Base-by-base conservation (phyloP, 2,797 vertebrate genomes). In the Bradypus variegatus region DNA sequence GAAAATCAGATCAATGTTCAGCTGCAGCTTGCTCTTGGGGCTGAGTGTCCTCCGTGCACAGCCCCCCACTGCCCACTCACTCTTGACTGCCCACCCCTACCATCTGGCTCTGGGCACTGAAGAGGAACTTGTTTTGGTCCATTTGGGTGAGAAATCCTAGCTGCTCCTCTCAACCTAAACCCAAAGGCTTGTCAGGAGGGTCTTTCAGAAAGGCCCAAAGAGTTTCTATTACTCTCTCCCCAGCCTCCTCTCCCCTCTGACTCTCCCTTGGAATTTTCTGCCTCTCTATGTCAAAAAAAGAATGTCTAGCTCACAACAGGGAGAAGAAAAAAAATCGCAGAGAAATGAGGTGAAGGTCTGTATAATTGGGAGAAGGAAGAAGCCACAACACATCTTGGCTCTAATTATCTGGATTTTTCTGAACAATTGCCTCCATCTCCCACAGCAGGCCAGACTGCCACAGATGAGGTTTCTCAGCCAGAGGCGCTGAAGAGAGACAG, bases 401-500 rank as follows among this genome's bases (percentile, higher is more conserved):
- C 90, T 95, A 94, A 96, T 96, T 96, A 96, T 93, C 92, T 93
- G 82, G 60, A 81, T 96, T 83, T 92, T 96, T 95, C 92, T 90
- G 88, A 96, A 94, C 94, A 96, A 95, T 96, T 92, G 91, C 90
- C 86, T 96, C 86, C 94, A 87, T 95, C 95, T 93, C 92, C 89
- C 81, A 95, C 80, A 93, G 72, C 91, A 92, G 80, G 90, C 90
- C 91, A 96, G 94, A 91, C 94, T 96, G 79, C 86, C 86, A 88
- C 12, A 89, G 93, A 92, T 91, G 91, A 95, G 93, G 88, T 94
- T 95, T 91, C 94, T 94, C 92, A 94, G 94, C 94, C 96, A 96
- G 95, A 96, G 95, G 95, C 95, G 3, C 64, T 96, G 88, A 94
- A 92, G 93, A 95, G 89, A 96, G 95, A 96, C 95, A 96, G 95